phyloP scores from a whole-genome alignment of 64 coral and sea anemone species.

The Montipora foliosa region DNA sequence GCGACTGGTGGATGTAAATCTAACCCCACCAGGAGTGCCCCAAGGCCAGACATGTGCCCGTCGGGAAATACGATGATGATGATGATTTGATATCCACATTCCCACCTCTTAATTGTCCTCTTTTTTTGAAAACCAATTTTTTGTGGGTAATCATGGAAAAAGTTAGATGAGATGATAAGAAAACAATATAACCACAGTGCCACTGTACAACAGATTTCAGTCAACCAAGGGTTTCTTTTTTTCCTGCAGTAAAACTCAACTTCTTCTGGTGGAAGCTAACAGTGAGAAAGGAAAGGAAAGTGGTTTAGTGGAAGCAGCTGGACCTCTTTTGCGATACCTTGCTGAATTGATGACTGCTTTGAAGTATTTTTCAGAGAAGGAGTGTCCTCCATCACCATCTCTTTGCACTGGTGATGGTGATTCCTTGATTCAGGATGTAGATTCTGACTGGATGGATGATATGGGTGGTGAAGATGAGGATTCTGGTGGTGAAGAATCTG shows the following conservation, averaged over 20 bases:
- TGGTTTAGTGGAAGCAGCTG: conserved; percentile 80
- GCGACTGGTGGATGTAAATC: too few species aligned
- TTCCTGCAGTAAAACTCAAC: conserved; percentile 69
- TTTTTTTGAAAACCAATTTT: too few species aligned
- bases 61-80: too few species aligned
- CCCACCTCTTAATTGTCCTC: too few species aligned
- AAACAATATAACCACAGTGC: too few species aligned
- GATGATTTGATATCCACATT: too few species aligned
- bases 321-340: conserved; percentile 83
- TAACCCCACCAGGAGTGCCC: too few species aligned
- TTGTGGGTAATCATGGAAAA: too few species aligned
- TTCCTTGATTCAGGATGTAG: conserved; percentile 82
- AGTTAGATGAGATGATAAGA: too few species aligned
- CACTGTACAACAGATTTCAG: too few species aligned
- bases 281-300: conserved; percentile 80
- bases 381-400: conserved; percentile 60
- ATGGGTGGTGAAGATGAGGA: conserved; percentile 94
- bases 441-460: conserved; percentile 97
- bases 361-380: conserved; percentile 78
- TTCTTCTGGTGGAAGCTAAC: conserved; percentile 71
- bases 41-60: too few species aligned
- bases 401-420: conserved; percentile 68
- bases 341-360: conserved; percentile 90
- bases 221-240: not conserved
- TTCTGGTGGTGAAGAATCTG: conserved; percentile 94